phyloP scores from a whole-genome alignment of 1,140 invertebrate genomes.

The Hormaphis cornu region DNA sequence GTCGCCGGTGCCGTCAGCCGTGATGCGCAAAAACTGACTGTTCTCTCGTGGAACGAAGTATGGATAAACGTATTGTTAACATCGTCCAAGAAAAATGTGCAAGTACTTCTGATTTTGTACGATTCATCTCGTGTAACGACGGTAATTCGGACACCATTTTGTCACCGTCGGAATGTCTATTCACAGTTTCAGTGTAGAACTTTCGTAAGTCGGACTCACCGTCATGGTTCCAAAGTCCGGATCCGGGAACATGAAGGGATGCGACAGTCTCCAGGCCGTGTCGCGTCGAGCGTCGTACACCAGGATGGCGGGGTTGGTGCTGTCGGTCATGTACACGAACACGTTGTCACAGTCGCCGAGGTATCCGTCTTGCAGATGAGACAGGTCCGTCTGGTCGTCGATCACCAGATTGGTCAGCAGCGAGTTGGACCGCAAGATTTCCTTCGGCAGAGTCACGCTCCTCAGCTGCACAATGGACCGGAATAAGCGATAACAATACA shows the following conservation, averaged over 20 bases:
- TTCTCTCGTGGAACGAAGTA: too few species aligned
- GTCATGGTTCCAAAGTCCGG: constrained; percentile 53
- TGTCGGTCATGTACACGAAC: constrained; percentile 68
- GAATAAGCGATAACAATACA: background rate
- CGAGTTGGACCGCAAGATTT: constrained; percentile 57
- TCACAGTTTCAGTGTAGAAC: too few species aligned
- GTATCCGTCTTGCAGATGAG: constrained; percentile 38
- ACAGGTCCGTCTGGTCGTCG: constrained; percentile 32
- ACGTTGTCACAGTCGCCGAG: constrained; percentile 55
- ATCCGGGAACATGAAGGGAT: constrained; percentile 71
- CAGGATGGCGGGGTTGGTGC: constrained; percentile 61
- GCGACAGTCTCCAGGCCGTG: constrained; percentile 62
- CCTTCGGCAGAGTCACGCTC: constrained; percentile 48
- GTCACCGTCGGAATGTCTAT: too few species aligned
- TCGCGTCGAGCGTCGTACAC: constrained; percentile 62
- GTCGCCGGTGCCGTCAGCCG: too few species aligned
- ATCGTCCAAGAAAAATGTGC: too few species aligned
- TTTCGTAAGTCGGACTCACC: too few species aligned
- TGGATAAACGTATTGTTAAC: too few species aligned
- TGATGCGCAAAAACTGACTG: too few species aligned
- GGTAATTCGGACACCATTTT: too few species aligned
- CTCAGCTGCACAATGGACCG: too few species aligned
- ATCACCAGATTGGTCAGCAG: constrained; percentile 67
- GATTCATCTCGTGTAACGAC: too few species aligned
- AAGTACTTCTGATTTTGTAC: too few species aligned